These are phyloP conservation scores for Barbus barbus DNA, from an alignment of 2,113 vertebrate genomes.

Conservation along the genomic window DNA sequence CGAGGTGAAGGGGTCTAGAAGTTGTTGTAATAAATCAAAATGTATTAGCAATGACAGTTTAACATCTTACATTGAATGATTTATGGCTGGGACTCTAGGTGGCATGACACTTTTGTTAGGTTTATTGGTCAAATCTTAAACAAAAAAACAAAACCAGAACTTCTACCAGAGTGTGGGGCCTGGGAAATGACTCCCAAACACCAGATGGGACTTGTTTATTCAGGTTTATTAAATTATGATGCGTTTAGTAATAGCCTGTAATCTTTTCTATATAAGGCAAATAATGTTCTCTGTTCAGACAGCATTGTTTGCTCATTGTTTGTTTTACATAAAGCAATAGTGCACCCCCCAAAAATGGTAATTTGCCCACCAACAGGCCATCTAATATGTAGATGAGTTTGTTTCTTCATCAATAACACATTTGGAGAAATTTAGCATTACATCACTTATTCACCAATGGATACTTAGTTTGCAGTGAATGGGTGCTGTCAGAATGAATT, in stretches of 20 bases:
- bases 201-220: conserved; percentile 25
- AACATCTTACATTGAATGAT: conserved; percentile 29
- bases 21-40: conserved; percentile 22
- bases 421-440: no score
- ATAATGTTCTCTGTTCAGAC: background rate
- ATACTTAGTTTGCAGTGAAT: background rate
- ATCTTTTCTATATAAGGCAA: background rate
- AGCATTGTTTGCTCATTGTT: background rate
- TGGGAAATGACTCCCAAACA: background rate
- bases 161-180: background rate
- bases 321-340: background rate
- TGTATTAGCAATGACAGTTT: conserved; percentile 25
- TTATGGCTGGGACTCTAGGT: background rate
- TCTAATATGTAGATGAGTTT: no score
- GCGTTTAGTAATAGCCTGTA: background rate
- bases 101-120: conserved; percentile 5
- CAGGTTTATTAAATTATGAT: conserved; percentile 23
- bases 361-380: no score
- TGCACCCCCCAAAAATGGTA: no score
- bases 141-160: background rate
- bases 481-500: background rate
- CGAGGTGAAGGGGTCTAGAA: background rate
- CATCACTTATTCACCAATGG: background rate
- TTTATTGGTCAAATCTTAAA: background rate
- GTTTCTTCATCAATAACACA: no score